Conservation (phyloP, 1,140 invertebrate genomes). For the Macrotrachela quadricornifera region DNA sequence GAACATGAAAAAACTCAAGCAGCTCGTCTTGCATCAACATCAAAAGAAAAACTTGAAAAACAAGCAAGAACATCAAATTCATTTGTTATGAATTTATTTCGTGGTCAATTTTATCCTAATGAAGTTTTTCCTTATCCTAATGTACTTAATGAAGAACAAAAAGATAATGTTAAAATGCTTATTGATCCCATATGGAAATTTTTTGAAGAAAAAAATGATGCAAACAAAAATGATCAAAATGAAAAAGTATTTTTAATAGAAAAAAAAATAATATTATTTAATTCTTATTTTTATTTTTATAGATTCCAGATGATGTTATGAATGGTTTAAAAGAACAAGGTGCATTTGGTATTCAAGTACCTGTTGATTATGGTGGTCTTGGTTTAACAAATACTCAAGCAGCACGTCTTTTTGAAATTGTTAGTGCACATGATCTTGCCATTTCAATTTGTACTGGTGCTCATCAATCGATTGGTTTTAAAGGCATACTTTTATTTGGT, state of each 20-base stretch:
- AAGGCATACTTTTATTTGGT: slow-evolving; percentile 64
- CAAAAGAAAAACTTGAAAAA: background rate
- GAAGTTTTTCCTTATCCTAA: slow-evolving; percentile 37
- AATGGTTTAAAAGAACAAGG: slow-evolving; percentile 66
- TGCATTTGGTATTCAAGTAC: slow-evolving; percentile 69
- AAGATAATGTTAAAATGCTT: slow-evolving; percentile 58
- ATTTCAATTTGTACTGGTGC: slow-evolving; percentile 52
- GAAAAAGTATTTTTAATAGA: slow-evolving; percentile 23
- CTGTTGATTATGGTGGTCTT: slow-evolving; percentile 35
- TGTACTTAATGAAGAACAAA: slow-evolving; percentile 53
- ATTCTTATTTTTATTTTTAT: too few species aligned
- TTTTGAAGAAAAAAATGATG: slow-evolving; percentile 48
- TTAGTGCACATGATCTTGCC: slow-evolving; percentile 56
- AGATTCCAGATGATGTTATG: slow-evolving; percentile 32
- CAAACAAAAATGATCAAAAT: slow-evolving; percentile 35
- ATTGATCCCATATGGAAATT: slow-evolving; percentile 68
- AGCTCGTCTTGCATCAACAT: too few species aligned
- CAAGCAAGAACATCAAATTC: slow-evolving; percentile 38
- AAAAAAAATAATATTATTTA: too few species aligned
- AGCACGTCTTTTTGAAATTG: slow-evolving; percentile 66
- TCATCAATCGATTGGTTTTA: slow-evolving; percentile 39
- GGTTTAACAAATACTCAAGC: slow-evolving; percentile 73
- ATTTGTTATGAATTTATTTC: slow-evolving; percentile 80
- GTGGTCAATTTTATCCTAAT: slow-evolving; percentile 52
- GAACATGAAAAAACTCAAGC: too few species aligned